Evolutionary conservation across 2,797 vertebrate species (phyloP).

Genomic region (Alfaro cultratus): DNA sequence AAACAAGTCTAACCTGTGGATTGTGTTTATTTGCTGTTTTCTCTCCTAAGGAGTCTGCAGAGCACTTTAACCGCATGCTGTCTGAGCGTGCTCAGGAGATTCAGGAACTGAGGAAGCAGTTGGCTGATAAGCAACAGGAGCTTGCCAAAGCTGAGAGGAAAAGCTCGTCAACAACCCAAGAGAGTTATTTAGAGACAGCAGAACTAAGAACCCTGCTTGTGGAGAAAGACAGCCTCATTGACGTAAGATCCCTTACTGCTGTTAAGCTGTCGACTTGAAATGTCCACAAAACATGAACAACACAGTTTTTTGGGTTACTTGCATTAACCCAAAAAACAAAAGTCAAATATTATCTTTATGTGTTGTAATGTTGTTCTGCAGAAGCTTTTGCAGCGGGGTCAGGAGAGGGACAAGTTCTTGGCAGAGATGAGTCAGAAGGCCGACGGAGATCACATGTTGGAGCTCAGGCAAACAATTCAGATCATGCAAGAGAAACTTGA

Average conservation of each 20-base stretch:
- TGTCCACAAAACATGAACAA: conserved; percentile 6
- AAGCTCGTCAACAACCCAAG: conserved; percentile 65
- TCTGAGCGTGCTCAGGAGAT: conserved; percentile 78
- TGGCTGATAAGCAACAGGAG: conserved; percentile 75
- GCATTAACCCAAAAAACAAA: background rate
- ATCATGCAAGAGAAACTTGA: conserved; percentile 81
- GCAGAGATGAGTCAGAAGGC: conserved; percentile 67
- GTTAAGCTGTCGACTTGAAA: conserved; percentile 20
- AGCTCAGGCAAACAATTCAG: conserved; percentile 82
- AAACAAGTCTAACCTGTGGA: background rate
- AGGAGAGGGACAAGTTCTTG: conserved; percentile 76
- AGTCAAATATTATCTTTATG: background rate
- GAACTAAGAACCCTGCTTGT: conserved; percentile 73
- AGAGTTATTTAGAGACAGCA: conserved; percentile 71
- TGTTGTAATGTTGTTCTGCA: conserved; percentile 47
- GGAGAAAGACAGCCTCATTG: conserved; percentile 83
- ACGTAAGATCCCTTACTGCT: conserved; percentile 70
- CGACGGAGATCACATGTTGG: conserved; percentile 66
- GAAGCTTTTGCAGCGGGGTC: conserved; percentile 80
- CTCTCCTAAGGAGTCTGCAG: conserved; percentile 76
- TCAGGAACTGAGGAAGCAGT: conserved; percentile 78
- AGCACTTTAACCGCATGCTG: conserved; percentile 78
- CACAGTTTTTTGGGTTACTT: background rate
- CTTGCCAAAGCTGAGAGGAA: conserved; percentile 72
- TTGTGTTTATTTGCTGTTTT: conserved; percentile 12